Evolutionary conservation across 2,113 vertebrate genomes (phyloP), one percentile per base, ranked within the genome.

Genomic region (Urocolius indicus): DNA sequence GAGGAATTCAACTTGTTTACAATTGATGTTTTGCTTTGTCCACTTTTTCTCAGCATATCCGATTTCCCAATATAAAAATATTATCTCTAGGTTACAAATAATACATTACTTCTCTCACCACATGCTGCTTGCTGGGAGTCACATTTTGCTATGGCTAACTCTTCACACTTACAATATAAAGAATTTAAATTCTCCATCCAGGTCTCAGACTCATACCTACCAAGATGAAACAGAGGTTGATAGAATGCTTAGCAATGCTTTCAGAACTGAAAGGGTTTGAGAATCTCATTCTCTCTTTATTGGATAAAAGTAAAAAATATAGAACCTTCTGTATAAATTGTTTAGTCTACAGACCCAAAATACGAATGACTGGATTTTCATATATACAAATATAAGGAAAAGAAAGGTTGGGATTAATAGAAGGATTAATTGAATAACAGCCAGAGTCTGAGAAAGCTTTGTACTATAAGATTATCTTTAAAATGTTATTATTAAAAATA

Each of bases 31-130:
- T 18, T 63, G 4, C 5, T 84, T n/a, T 68, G 29, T 68, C 16
- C 2, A 9, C 65, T 81, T 77, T 72, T 45, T 6, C 7, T 45
- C 30, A 27, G 21, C 26, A 2, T 29, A 2, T 54, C 30, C 38
- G 12, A 83, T 88, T 61, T 7, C 7, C 20, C 51, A 52, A 34
- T 10, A 57, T 7, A 86, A 58, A 80, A 76, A 19, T 29, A 61
- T 29, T 61, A 80, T 7, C 13, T 45, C 15, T 69, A 38, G 23
- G 1, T 0, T 66, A 49, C 20, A 76, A 65, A 61, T 1, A 48
- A 32, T 61, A 9, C 7, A 52, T 27, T 86, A 38, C 5, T 4
- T 41, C 1, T 0, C 13, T 76, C 17, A 68, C 0, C 0, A 38
- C 11, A 34, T 61, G 65, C 32, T 65, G 34, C 5, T 49, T 58